Percentiles rank a stretch among this genome's conserved stretches.
These are phyloP conservation scores for Sminthopsis crassicaudata DNA, from an alignment of 2,113 vertebrate genomes.

Conservation along the genomic window DNA sequence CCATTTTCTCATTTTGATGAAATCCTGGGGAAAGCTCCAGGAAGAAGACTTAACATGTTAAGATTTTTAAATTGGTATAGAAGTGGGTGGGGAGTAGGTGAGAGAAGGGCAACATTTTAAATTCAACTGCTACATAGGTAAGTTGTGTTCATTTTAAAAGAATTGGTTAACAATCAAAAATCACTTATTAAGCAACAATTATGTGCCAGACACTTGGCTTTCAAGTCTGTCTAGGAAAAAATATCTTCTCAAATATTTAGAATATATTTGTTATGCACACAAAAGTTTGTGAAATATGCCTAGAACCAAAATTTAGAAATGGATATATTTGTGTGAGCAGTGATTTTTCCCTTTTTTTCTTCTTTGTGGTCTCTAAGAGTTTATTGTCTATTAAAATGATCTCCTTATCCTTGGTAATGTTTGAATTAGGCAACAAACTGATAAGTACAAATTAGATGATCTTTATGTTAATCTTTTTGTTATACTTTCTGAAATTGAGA, in stretches of 20 bases:
- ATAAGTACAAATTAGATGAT: conserved; percentile 58
- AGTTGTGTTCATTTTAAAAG: not conserved
- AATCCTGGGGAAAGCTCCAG: not conserved
- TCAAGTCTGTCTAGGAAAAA: not conserved
- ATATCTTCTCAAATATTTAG: not conserved
- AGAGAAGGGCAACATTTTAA: not conserved
- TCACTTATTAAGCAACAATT: not conserved
- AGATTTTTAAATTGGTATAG: not conserved
- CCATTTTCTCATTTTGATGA: not conserved
- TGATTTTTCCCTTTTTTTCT: not conserved
- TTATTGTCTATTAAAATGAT: not conserved
- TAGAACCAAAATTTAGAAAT: not conserved
- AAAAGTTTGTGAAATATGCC: not conserved
- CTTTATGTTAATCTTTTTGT: conserved; percentile 62
- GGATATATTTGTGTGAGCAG: not conserved
- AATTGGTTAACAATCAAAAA: not conserved
- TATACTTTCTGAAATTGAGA: conserved; percentile 60
- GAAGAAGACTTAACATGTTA: not conserved
- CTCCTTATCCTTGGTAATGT: conserved; percentile 7
- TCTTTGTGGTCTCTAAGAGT: not conserved
- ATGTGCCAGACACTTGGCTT: not conserved
- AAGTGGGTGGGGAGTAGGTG: not conserved
- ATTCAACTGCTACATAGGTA: not conserved
- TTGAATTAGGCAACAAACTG: conserved; percentile 52
- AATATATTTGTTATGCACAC: not conserved